Evolutionary conservation across 2,888 invertebrate genomes (phyloP).

Genomic region (Elgonia sp.): DNA sequence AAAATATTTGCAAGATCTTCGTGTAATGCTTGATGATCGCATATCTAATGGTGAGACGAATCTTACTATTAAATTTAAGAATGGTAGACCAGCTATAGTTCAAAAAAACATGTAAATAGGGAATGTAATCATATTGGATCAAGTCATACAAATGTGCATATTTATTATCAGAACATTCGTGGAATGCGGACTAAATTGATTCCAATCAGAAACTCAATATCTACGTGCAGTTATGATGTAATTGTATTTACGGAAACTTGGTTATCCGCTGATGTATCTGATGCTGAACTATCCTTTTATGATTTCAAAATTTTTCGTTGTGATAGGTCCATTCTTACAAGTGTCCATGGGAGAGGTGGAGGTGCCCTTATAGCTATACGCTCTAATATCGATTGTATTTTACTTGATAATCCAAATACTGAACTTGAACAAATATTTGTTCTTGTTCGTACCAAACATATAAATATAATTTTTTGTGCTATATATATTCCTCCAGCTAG

Average conservation of each 20-base stretch:
- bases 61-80: conserved; percentile 7
- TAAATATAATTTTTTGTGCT: not conserved
- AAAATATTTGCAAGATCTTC: not conserved
- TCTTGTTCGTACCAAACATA: not conserved
- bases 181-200: conserved; percentile 16
- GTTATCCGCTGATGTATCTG: not conserved
- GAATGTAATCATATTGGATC: not conserved
- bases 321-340: conserved; percentile 1
- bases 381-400: not conserved
- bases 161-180: conserved; percentile 16
- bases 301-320: conserved; percentile 22
- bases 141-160: not conserved
- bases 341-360: conserved; percentile 9
- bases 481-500: conserved; percentile 2
- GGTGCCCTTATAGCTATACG: conserved; percentile 3
- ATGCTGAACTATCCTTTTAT: conserved; percentile 17
- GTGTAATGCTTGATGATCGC: not conserved
- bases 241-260: conserved; percentile 25
- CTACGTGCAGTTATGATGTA: conserved; percentile 6
- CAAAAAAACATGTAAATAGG: conserved; percentile 6
- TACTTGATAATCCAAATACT: not conserved
- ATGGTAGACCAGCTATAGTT: not conserved
- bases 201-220: not conserved
- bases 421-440: conserved; percentile 15
- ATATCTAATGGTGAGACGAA: conserved; percentile 10